A percentile compares a stretch with the other conserved stretches of the same genome.
phyloP scores from a whole-genome alignment of 2,797 vertebrate species.

The Gila robusta region DNA sequence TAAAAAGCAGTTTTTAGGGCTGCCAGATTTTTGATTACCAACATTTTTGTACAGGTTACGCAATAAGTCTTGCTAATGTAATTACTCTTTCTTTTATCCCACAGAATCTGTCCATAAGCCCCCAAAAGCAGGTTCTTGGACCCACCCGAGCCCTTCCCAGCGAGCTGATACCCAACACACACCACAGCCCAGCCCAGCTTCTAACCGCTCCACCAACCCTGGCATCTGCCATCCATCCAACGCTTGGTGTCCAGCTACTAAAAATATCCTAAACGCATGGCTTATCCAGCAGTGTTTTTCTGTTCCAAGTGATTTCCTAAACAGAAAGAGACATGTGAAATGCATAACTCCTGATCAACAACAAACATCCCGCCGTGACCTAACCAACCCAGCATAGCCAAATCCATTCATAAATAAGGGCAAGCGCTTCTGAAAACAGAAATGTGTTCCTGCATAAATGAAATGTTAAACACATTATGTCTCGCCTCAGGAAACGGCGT shows the following conservation, averaged over 20 bases:
- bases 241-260: constrained; percentile 54
- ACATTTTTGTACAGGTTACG: constrained; percentile 10
- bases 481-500: not conserved
- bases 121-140: constrained; percentile 54
- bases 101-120: constrained; percentile 57
- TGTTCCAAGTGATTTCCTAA: constrained; percentile 45
- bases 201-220: constrained; percentile 50
- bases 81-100: constrained; percentile 49
- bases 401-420: not conserved
- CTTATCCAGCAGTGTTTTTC: constrained; percentile 27
- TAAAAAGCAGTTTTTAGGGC: too few species aligned
- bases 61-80: constrained; percentile 38
- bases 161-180: constrained; percentile 55
- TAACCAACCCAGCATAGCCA: not conserved
- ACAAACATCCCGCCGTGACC: constrained; percentile 11
- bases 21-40: not conserved
- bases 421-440: not conserved
- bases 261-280: constrained; percentile 55
- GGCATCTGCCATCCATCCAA: constrained; percentile 59
- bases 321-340: constrained; percentile 6
- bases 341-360: constrained; percentile 15
- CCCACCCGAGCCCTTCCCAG: constrained; percentile 60
- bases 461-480: not conserved
- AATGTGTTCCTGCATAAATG: not conserved
- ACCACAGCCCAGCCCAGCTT: constrained; percentile 35